Conservation (phyloP, 2,113 vertebrate genomes). For the Propithecus coquereli region DNA sequence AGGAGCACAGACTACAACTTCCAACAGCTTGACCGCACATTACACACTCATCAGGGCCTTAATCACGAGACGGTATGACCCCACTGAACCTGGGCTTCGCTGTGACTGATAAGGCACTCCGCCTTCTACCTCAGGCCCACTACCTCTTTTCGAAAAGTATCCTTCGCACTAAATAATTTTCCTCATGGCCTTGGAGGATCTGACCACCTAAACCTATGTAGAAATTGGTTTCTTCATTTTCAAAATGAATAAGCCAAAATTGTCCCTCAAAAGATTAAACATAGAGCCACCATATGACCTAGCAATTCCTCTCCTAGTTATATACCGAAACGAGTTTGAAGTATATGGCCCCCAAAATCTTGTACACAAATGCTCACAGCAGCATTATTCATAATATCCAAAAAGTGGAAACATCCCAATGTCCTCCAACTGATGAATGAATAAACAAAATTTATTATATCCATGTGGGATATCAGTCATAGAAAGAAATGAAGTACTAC, state of each 20-base stretch:
- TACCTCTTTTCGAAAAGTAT: not conserved
- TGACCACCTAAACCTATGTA: not conserved
- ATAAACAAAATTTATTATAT: not conserved
- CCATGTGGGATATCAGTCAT: not conserved
- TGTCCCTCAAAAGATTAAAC: not conserved
- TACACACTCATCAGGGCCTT: not conserved
- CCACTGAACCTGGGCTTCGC: not conserved
- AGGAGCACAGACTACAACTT: not conserved
- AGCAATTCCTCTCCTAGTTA: not conserved
- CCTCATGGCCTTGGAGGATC: not conserved
- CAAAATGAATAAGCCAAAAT: constrained; percentile 5
- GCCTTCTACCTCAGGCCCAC: not conserved
- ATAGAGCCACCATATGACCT: not conserved
- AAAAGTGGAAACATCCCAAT: not conserved
- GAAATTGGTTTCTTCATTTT: not conserved
- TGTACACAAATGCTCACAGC: not conserved
- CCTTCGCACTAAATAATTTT: not conserved
- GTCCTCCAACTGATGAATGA: not conserved
- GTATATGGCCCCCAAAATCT: not conserved
- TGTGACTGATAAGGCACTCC: not conserved
- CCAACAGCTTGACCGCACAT: not conserved
- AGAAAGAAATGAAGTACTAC: not conserved
- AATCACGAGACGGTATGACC: not conserved
- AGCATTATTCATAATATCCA: not conserved
- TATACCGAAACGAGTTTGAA: not conserved